A percentile compares a stretch with the other conserved stretches of the same genome.
These are phyloP conservation scores for Polymixis flavicincta DNA, from an alignment of 2,888 invertebrate species.

Conservation along the genomic window DNA sequence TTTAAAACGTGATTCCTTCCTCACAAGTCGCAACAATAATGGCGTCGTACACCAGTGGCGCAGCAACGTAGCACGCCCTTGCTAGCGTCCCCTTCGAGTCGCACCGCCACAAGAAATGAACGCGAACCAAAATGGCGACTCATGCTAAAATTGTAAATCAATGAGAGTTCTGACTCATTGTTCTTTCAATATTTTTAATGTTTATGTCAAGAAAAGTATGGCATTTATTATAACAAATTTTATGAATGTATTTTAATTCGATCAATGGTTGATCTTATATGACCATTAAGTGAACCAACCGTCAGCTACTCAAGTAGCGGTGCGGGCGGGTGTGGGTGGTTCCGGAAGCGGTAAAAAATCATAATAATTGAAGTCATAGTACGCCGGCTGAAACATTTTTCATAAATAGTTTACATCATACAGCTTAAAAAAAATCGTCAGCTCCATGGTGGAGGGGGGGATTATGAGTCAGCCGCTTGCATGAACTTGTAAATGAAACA, in stretches of 20 bases:
- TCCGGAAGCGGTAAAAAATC: too few species aligned
- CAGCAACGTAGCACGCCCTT: slow-evolving; percentile 18
- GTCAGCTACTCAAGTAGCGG: too few species aligned
- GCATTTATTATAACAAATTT: not conserved
- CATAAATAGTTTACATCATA: too few species aligned
- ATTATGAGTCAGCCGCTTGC: too few species aligned
- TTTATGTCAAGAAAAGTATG: not conserved
- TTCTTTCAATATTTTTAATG: slow-evolving; percentile 7
- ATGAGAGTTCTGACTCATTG: slow-evolving; percentile 22
- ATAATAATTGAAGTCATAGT: too few species aligned
- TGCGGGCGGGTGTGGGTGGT: too few species aligned
- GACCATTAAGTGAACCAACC: too few species aligned
- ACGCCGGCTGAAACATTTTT: too few species aligned
- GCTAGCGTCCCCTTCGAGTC: slow-evolving; percentile 65
- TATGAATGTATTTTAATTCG: not conserved
- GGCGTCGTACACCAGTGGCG: slow-evolving; percentile 34
- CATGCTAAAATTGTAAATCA: slow-evolving; percentile 28
- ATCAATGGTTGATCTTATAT: too few species aligned
- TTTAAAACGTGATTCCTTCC: slow-evolving; percentile 26
- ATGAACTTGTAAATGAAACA: too few species aligned
- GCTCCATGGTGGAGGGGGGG: too few species aligned
- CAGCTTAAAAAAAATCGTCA: too few species aligned
- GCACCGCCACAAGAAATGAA: slow-evolving; percentile 67
- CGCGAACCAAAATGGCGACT: slow-evolving; percentile 77
- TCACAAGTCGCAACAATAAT: slow-evolving; percentile 27